Percentiles rank a stretch among this genome's conserved stretches.
These are phyloP conservation scores for Lycocorax pyrrhopterus DNA, from an alignment of 2,113 vertebrate species.

Conservation along the genomic window DNA sequence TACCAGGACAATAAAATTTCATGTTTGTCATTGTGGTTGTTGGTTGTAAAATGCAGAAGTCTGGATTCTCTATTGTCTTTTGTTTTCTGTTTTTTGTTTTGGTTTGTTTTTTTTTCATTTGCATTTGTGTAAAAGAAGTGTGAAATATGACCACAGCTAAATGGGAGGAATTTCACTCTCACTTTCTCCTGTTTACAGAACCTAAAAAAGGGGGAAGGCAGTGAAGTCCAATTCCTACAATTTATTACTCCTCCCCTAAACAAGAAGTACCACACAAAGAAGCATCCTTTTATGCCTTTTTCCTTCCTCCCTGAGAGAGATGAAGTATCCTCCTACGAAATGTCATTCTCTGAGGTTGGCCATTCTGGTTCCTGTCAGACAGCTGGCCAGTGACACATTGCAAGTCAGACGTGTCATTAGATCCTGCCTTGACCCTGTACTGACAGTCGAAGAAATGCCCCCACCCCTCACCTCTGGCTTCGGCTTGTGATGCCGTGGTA, in stretches of 20 bases:
- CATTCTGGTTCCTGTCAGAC: conserved; percentile 8
- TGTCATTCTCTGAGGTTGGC: background rate
- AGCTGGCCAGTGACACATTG: background rate
- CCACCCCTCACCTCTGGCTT: background rate
- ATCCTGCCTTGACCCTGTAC: background rate
- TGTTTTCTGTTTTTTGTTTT: background rate
- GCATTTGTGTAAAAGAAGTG: conserved; percentile 31
- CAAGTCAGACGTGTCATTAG: background rate
- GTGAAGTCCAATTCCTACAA: background rate
- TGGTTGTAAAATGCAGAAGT: conserved; percentile 28
- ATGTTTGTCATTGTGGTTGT: conserved; percentile 33
- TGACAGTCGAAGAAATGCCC: background rate
- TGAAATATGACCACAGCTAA: conserved; percentile 41
- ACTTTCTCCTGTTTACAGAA: conserved; percentile 5
- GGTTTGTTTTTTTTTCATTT: background rate
- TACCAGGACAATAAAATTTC: conserved; percentile 30
- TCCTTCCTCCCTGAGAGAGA: background rate
- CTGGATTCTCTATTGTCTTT: conserved; percentile 38
- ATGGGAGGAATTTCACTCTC: conserved; percentile 32
- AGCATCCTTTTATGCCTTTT: background rate
- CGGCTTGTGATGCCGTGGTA: background rate
- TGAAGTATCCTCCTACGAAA: background rate
- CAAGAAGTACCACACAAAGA: background rate
- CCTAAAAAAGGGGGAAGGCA: background rate
- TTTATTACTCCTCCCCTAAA: background rate